Base-by-base conservation (phyloP, 2,888 invertebrate genomes). In the Helleia helle region DNA sequence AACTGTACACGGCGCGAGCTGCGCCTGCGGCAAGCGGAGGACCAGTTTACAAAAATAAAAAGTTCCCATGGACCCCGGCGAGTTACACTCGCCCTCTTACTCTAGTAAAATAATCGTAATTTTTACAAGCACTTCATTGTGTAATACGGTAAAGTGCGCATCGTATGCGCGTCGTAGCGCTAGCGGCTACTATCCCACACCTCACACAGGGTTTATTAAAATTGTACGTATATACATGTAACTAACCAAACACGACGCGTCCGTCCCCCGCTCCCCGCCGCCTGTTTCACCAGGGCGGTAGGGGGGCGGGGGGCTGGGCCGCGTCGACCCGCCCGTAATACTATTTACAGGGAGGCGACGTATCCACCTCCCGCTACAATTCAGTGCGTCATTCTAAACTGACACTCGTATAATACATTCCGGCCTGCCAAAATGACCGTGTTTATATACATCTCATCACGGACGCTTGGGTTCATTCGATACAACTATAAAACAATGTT, bases 271-370 rank as follows among this genome's bases (percentile, higher is more conserved):
- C 22, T 7, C 7, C 8, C 6, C 22, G 18, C 15, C 15, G 15
- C 2, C 15, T n/a, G n/a, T n/a, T n/a, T 15, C 15, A n/a, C 15
- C 15, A 3, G 7, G 5, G 4, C 7, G 7, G 22, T 5, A n/a
- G 4, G 7, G 22, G 7, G 18, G 3, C 7, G 3, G 22, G 4
- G 7, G 24, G 22, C 11, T 12, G 18, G 9, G 12, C 13, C 12
- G 18, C 24, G 12, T 36, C 24, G 18, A 36, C 22, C 18, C 22
- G 22, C 18, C 5, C 22, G 22, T 30, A 30, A 30, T 15, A 39
- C 30, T 39, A 39, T 39, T 22, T 39, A 39, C 39, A 39, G 24
- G 15, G 12, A 9, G 12, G 22, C 11, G 11, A 22, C 36, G 2
- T 22, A 22, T 8, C 5, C 5, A 7, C 5, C 22, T 22, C 7